Evolutionary conservation across 2,797 vertebrate genomes (phyloP), one percentile per base, ranked within the genome.

Genomic region (Crax fasciolata): DNA sequence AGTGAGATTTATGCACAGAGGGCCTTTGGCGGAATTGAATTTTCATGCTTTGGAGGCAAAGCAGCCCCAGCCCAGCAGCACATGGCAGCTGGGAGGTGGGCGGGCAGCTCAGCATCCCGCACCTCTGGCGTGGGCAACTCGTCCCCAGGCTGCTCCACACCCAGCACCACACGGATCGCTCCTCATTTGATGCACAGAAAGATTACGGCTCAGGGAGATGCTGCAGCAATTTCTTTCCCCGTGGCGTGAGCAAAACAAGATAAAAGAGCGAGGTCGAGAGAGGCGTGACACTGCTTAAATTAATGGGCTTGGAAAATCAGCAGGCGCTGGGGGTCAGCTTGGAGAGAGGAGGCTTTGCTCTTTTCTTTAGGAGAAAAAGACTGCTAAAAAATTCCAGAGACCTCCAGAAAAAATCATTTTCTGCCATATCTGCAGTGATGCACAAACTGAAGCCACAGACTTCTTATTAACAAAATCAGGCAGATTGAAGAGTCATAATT

Each of bases 401-500:
- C 11, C 51, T 59, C 52, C 49, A 89, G 27, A 32, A 84, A 55
- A 49, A 84, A 63, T 16, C 10, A 0, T 25, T 27, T 89, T 73
- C 70, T 95, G 66, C 80, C 80, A 52, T 2, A 17, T n/a, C 73
- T 87, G 51, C 55, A 65, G 48, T 18, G 21, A 30, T 32, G 73
- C 30, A 67, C 3, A 4, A 67, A 55, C 25, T 24, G 61, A 44
- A 32, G 41, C 9, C 12, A 20, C 51, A 55, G 24, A 46, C 41
- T 43, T 76, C 74, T 78, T 83, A 85, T 68, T 67, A 84, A 73
- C 44, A 32, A 54, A 74, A 62, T 38, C 82, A 71, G 46, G 12
- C 12, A 25, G 48, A 74, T 67, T 63, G 48, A 85, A 84, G 55
- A 82, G 74, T 75, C 58, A 88, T 91, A 70, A 92, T 91, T 94